Evolutionary conservation across 1,140 invertebrate species (phyloP).

Genomic region (Camponotus floridanus): DNA sequence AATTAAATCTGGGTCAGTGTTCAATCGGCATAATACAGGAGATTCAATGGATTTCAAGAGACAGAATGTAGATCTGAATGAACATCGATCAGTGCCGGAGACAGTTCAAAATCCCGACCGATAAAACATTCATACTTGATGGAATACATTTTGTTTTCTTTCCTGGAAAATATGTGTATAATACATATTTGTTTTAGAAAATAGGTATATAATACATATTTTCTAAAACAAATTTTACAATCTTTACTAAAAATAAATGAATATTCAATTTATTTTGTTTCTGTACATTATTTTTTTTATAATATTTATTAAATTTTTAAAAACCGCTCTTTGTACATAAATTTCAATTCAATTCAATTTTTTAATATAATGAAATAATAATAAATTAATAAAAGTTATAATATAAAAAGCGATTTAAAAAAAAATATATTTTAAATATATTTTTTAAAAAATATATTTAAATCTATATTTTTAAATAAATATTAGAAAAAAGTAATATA

Average conservation of each 20-base stretch:
- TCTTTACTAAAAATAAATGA: not conserved
- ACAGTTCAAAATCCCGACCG: not conserved
- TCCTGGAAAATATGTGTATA: not conserved
- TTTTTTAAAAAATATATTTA: no score
- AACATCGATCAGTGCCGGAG: not conserved
- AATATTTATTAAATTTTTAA: not conserved
- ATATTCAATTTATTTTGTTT: conserved; percentile 6
- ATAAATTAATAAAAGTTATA: not conserved
- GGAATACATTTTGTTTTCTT: not conserved
- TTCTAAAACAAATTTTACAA: no score
- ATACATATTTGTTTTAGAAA: not conserved
- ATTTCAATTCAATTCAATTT: no score
- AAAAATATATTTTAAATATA: no score
- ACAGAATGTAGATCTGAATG: not conserved
- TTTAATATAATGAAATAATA: not conserved
- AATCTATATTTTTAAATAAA: conserved; percentile 3
- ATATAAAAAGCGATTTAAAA: no score
- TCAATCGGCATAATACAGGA: conserved; percentile 31
- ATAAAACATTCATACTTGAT: not conserved
- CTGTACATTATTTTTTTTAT: no score
- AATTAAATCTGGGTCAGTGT: conserved; percentile 50
- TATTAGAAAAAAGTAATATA: not conserved
- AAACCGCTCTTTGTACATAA: no score
- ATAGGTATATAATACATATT: no score
- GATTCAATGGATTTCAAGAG: conserved; percentile 12